These are phyloP conservation scores for Ryuthela nishihirai DNA, from an alignment of 2,888 invertebrate genomes.

Conservation along the genomic window DNA sequence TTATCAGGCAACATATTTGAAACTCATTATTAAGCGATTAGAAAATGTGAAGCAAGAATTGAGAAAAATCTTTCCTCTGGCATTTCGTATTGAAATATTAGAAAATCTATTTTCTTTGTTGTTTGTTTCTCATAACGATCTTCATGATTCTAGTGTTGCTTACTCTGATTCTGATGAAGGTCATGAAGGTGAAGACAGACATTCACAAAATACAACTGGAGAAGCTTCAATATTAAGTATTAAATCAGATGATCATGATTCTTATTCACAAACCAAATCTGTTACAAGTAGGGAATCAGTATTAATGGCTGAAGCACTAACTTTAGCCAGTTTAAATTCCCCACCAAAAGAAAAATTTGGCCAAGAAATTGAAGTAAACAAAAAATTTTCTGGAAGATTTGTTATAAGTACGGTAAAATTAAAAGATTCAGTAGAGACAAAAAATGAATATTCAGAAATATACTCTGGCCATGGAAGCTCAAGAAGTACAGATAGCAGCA, in stretches of 20 bases:
- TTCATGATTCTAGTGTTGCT: slow-evolving; percentile 51
- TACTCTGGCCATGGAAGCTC: slow-evolving; percentile 12
- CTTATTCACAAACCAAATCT: too few relatives aligned
- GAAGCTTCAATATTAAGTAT: too few relatives aligned
- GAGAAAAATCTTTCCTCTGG: slow-evolving; percentile 34
- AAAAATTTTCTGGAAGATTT: slow-evolving; percentile 7
- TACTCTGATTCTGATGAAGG: slow-evolving; percentile 39
- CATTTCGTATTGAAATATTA: slow-evolving; percentile 57
- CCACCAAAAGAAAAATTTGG: too few relatives aligned
- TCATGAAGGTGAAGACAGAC: slow-evolving; percentile 17
- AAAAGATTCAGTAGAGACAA: slow-evolving; percentile 3
- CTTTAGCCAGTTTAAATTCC: too few relatives aligned
- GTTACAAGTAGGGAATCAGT: too few relatives aligned
- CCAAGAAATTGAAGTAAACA: too few relatives aligned
- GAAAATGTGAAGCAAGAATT: slow-evolving; percentile 12
- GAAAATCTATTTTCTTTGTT: slow-evolving; percentile 70
- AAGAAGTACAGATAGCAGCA: slow-evolving; percentile 26
- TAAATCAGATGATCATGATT: too few relatives aligned
- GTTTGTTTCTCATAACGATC: slow-evolving; percentile 63
- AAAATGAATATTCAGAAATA: background rate
- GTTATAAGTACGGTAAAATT: slow-evolving; percentile 11
- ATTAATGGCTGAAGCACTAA: too few relatives aligned
- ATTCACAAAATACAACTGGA: too few relatives aligned
- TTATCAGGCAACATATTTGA: slow-evolving; percentile 9
- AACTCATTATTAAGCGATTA: slow-evolving; percentile 10